phyloP scores from a whole-genome alignment of 2,113 vertebrate genomes.

The Hypomesus transpacificus region DNA sequence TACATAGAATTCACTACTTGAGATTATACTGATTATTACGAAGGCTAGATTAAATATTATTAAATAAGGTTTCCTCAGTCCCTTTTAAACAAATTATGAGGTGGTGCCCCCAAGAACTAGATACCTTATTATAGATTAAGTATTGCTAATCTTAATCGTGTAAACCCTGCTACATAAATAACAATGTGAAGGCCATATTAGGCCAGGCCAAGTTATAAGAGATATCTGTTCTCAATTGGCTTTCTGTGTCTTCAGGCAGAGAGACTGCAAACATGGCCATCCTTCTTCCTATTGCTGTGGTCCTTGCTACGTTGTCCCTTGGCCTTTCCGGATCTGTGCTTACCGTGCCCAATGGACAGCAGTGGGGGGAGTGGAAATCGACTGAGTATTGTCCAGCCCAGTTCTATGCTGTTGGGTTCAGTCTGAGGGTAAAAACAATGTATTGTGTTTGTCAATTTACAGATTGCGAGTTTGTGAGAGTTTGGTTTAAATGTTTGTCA shows the following conservation, averaged over 20 bases:
- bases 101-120: too few species aligned
- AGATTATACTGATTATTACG: too few species aligned
- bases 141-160: too few species aligned
- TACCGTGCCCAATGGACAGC: conserved; percentile 51
- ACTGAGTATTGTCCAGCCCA: conserved; percentile 64
- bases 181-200: not conserved
- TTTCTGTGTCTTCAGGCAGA: conserved; percentile 18
- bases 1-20: too few species aligned
- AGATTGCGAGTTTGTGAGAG: not conserved
- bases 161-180: conserved; percentile 20
- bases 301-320: conserved; percentile 45
- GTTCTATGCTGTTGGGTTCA: conserved; percentile 68
- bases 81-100: too few species aligned
- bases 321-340: conserved; percentile 28
- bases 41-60: too few species aligned
- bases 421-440: conserved; percentile 53
- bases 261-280: conserved; percentile 43
- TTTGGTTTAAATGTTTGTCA: not conserved
- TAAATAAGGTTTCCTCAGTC: too few species aligned
- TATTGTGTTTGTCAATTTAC: too few species aligned
- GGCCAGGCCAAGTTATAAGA: conserved; percentile 42
- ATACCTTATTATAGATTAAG: too few species aligned
- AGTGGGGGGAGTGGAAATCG: conserved; percentile 62
- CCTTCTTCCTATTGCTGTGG: conserved; percentile 8
- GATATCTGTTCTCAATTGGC: not conserved